Evolutionary conservation across 37 sponge, comb jelly and placozoan genomes (phyloP), one percentile per base, ranked within the genome.

Genomic region (Cladorhizidae sp.): DNA sequence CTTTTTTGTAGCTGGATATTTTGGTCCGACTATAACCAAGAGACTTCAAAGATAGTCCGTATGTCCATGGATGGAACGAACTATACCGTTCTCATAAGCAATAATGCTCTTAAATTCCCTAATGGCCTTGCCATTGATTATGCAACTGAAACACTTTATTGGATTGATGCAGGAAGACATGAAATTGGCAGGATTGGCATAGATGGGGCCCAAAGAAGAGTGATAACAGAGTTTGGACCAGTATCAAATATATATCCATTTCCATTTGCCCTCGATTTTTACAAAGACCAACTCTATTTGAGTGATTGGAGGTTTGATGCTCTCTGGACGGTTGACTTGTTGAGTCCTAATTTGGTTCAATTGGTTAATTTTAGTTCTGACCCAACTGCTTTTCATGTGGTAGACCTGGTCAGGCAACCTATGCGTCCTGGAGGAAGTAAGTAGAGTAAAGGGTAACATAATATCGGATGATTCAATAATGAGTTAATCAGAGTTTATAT

Each of bases 21-120:
- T 59, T 91, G 91, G 91, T 43, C 79, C 6, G 91, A 85, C 41
- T 89, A 79, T 72, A 79, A 77, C 17, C 12, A 17, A 26, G 29
- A 40, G 2, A 35, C 65, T 21, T 3, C 65, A 0, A 83, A 45
- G 45, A 93, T 93, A 42, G 75, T 36, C 2, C 49, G 84, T 7
- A 71, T 84, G 1, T 82, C 81, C 20, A 88, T 93, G 90, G 93
- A 93, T 42, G 93, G 93, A 6, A 12, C 41, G 18, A 61, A 83
- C 22, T 28, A 41, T 2, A 50, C 57, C 0, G n/a, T 31, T 14
- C 15, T 78, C 51, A 50, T 80, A 50, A 70, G 77, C 67, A 50
- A 31, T 42, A 65, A 67, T 1, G 35, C 41, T 1, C 51, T 91
- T 0, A 12, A 28, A 25, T 83, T 68, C 74, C 87, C 92, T 38